These are phyloP conservation scores for Hemibagrus wyckioides DNA, from an alignment of 2,113 vertebrate genomes.

Conservation along the genomic window DNA sequence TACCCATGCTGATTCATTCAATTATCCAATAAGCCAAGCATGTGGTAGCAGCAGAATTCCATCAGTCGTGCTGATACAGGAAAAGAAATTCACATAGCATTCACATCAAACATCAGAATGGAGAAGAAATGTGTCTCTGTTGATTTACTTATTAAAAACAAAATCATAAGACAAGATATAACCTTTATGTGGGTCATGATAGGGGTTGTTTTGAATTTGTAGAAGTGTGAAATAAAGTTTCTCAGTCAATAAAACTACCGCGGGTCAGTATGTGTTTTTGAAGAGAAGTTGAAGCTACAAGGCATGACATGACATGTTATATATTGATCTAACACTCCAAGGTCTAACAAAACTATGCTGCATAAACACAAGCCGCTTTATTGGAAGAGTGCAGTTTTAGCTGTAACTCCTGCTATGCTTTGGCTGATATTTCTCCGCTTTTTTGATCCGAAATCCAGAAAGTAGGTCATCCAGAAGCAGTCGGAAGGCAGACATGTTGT, in stretches of 20 bases:
- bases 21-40: not conserved
- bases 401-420: not conserved
- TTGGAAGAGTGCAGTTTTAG: slow-evolving; percentile 10
- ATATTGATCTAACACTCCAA: not conserved
- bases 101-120: not conserved
- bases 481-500: not conserved
- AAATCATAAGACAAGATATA: not conserved
- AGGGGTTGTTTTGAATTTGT: not conserved
- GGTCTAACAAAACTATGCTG: not conserved
- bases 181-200: not conserved
- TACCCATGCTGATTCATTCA: not conserved
- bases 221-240: not conserved
- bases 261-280: not conserved
- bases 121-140: not conserved
- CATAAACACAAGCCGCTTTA: not conserved
- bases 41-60: not conserved
- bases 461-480: slow-evolving; percentile 18
- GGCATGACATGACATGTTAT: not conserved
- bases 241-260: not conserved
- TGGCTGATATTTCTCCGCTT: slow-evolving; percentile 1
- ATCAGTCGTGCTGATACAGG: not conserved
- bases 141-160: not conserved
- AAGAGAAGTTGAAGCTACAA: not conserved
- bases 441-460: slow-evolving; percentile 33
- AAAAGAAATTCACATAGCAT: not conserved